These are phyloP conservation scores for Achroia grisella DNA, from an alignment of 1,140 invertebrate genomes.

Conservation along the genomic window DNA sequence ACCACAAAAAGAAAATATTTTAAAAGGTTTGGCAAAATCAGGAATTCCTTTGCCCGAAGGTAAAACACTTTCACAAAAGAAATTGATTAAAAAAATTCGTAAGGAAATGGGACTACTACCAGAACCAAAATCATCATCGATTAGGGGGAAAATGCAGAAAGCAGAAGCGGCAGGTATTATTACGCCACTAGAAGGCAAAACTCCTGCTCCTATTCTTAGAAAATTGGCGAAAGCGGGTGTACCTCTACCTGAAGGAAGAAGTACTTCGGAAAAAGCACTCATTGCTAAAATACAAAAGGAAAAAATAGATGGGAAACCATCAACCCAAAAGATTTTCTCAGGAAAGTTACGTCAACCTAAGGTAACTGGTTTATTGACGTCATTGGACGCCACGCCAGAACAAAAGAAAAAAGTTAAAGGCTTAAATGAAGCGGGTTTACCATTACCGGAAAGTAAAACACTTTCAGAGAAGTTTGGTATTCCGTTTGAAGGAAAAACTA, in stretches of 20 bases:
- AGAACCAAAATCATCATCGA: too few species aligned
- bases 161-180: constrained; percentile 16
- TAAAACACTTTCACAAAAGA: constrained; percentile 10
- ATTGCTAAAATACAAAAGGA: constrained; percentile 18
- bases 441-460: too few species aligned
- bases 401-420: too few species aligned
- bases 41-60: constrained; percentile 23
- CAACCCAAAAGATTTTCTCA: constrained; percentile 15
- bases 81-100: constrained; percentile 16
- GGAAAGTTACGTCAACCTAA: too few species aligned
- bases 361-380: too few species aligned
- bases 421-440: too few species aligned
- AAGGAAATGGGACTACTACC: too few species aligned
- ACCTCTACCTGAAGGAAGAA: constrained; percentile 18
- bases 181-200: constrained; percentile 15
- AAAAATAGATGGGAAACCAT: constrained; percentile 15
- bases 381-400: too few species aligned
- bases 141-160: constrained; percentile 17
- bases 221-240: constrained; percentile 12
- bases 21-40: constrained; percentile 14
- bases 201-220: constrained; percentile 15
- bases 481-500: too few species aligned
- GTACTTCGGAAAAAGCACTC: constrained; percentile 18
- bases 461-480: too few species aligned
- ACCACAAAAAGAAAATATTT: constrained; percentile 18